Base-by-base conservation (phyloP, 2,888 invertebrate species). In the Mesopsocus fuscifrons region DNA sequence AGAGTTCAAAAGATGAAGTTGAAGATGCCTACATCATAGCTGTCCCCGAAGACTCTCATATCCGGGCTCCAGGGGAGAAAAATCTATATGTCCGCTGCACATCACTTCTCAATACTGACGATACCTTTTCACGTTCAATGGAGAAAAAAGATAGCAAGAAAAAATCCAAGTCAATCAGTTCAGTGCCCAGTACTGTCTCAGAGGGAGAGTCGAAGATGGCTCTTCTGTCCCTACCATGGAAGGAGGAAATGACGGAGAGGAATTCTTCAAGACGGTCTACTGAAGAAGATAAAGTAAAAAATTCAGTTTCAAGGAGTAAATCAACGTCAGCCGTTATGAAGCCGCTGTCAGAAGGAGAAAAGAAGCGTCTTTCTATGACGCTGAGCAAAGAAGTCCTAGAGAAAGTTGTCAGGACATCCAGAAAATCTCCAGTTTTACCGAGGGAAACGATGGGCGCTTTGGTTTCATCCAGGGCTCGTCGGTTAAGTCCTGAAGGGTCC, bases 321-420 rank as follows among this genome's bases (percentile, higher is more conserved):
- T 43, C 46, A 20, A 32, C 48, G 9, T 35, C 47, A 30, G 21
- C 31, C 31, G 5, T 41, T 15, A 34, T 50, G n/a, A 51, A 51
- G 13, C 47, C 54, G 23, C 51, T 67, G 52, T 71, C 72, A 33
- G 82, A 83, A 62, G 66, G 65, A 23, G 81, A 83, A 52, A 84
- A 83, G 53, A 72, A 72, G 53, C 67, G 71, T 50, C 64, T 83
- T 42, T 82, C 81, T 0, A 70, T 77, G 59, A 73, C 72, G 2
- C 61, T 84, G 3, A 76, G 83, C 50, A 74, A 73, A 54, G 81
- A 84, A 60, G 68, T 80, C 20, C 60, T 80, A 48, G 72, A 73
- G 50, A 72, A 73, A 54, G 68, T 77, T 11, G 66, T 62, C 32
- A 68, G 48, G 17, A 67, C 50, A 1, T 59, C 59, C 1, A 52